A percentile compares a stretch with the other conserved stretches of the same genome.
phyloP scores from a whole-genome alignment of 2,113 vertebrate genomes.

The Oenanthe melanoleuca region DNA sequence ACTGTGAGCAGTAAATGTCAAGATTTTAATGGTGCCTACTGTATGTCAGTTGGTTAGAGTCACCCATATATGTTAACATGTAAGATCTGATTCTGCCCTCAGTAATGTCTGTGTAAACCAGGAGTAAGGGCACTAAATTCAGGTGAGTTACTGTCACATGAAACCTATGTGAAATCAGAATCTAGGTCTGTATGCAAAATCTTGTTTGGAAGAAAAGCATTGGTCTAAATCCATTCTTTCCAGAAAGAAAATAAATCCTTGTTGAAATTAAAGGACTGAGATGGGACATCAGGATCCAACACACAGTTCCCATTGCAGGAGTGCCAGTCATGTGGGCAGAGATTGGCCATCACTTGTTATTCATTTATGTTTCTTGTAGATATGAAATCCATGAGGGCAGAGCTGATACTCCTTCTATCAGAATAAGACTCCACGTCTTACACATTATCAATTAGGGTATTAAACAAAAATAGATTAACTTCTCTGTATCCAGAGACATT shows the following conservation, averaged over 20 bases:
- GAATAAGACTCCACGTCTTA: background rate
- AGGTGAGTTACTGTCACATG: background rate
- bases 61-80: background rate
- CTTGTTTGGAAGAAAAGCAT: background rate
- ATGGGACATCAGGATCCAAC: background rate
- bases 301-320: background rate
- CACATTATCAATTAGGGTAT: background rate
- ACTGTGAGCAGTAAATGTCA: constrained; percentile 63
- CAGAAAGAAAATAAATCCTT: background rate
- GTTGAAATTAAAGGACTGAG: background rate
- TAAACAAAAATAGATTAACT: background rate
- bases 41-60: constrained; percentile 48
- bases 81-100: background rate
- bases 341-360: background rate
- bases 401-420: background rate
- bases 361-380: background rate
- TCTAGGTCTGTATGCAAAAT: background rate
- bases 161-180: background rate
- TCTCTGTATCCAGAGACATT: background rate
- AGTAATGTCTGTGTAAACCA: background rate
- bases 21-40: constrained; percentile 60
- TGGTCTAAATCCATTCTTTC: background rate
- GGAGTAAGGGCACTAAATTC: background rate
- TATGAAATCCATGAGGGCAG: background rate
- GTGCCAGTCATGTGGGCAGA: background rate